Base-by-base conservation (phyloP, 2,888 invertebrate species). In the Ochropleura leucogaster region DNA sequence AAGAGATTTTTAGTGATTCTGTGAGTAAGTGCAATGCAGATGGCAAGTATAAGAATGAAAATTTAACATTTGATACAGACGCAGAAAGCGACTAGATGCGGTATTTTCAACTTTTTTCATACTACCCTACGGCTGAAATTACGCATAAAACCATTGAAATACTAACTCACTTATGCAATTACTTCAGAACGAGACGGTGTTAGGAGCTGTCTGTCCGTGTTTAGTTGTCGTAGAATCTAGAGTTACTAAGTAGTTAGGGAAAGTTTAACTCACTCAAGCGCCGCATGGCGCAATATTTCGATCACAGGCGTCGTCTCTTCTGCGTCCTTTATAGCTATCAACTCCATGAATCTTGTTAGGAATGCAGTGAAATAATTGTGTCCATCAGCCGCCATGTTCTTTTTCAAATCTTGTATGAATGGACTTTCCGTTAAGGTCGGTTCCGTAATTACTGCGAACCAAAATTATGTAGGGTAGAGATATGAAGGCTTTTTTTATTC, bases 211-310 rank as follows among this genome's bases (percentile, higher is more conserved):
- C n/a, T 10, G 53, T 53, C 53, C 53, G n/a, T 10, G 1, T 53
- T 5, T n/a, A 53, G 53, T n/a, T n/a, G 10, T n/a, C n/a, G n/a
- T n/a, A n/a, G 53, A 6, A 20, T 12, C n/a, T 53, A 20, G 5
- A 16, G 40, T 30, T 16, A 18, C 18, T 44, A n/a, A 55, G 70
- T 30, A 16, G 2, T 44, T 14, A 49, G 8, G 16, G 8, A 10
- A 30, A n/a, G 6, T 57, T 7, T 44, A 8, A 74, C 82, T 80
- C 44, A 80, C 79, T 18, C 4, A 16, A 3, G 6, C 3, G 30
- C 0, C 9, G 9, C 9, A n/a, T 1, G 3, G 1, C 7, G 1
- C n/a, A 71, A 2, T 14, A 14, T 14, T 1, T 12, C 4, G 12
- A 76, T 6, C 7, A 80, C 42, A 47, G 63, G 65, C 20, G 16